Conservation (phyloP, 2,797 vertebrate species). For the Microhierax caerulescens region DNA sequence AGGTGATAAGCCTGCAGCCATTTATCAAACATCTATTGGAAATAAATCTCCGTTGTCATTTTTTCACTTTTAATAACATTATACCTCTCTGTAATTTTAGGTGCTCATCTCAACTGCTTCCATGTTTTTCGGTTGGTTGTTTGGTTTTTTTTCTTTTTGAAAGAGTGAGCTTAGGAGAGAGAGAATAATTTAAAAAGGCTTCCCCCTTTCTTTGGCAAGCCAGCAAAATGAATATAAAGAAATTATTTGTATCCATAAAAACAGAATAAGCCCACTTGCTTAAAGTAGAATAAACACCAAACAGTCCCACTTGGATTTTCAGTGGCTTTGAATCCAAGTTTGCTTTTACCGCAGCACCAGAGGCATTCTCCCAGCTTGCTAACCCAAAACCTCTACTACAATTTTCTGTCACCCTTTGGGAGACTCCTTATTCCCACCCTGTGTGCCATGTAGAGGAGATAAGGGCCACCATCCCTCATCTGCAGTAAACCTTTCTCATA, state of each 20-base stretch:
- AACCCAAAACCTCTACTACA: neutral
- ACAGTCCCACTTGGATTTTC: neutral
- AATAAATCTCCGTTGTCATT: constrained; percentile 21
- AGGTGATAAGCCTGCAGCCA: constrained; percentile 27
- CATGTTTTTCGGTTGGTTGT: neutral
- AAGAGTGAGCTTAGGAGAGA: neutral
- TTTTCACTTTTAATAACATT: constrained; percentile 21
- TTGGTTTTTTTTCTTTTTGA: neutral
- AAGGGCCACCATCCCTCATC: neutral
- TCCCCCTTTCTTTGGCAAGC: neutral
- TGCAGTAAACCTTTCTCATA: neutral
- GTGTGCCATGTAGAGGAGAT: neutral
- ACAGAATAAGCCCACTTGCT: neutral
- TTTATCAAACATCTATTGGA: constrained; percentile 29
- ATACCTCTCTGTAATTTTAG: neutral
- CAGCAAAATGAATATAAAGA: neutral
- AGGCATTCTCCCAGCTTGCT: neutral
- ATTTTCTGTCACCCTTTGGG: neutral
- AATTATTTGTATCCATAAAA: neutral
- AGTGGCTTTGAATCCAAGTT: neutral
- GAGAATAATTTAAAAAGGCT: neutral
- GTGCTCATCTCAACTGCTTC: neutral
- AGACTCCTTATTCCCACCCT: neutral
- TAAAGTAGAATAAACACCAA: neutral
- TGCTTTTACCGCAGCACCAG: neutral